Percentiles rank a stretch among this genome's conserved stretches.
Evolutionary conservation across 1,140 invertebrate genomes (phyloP).

Genomic region (Papilio helenus): DNA sequence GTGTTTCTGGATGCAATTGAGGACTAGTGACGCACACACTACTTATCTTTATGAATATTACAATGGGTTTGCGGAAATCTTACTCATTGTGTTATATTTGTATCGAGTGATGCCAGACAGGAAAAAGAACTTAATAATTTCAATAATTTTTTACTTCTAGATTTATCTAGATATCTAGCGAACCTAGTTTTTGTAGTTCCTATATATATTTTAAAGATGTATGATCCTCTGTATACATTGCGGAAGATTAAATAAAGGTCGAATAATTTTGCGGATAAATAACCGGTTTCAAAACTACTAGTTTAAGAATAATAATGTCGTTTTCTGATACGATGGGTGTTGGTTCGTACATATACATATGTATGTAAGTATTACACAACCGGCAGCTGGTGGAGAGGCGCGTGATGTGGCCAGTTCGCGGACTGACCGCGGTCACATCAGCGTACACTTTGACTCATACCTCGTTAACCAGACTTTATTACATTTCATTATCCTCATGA

Average conservation of each 20-base stretch:
- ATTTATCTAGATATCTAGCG: not conserved
- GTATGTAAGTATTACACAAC: slow-evolving; percentile 29
- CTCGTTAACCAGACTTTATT: not conserved
- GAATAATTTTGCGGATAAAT: slow-evolving; percentile 32
- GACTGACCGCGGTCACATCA: not conserved
- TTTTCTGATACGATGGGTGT: not conserved
- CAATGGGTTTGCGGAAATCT: slow-evolving; percentile 30
- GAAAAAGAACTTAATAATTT: not conserved
- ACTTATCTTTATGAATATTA: slow-evolving; percentile 35
- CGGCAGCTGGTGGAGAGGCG: slow-evolving; percentile 4
- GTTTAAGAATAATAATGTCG: slow-evolving; percentile 15
- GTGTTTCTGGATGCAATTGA: slow-evolving; percentile 32
- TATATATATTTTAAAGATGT: not conserved
- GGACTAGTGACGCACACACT: slow-evolving; percentile 22
- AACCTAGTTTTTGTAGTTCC: too few species aligned
- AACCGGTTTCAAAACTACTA: slow-evolving; percentile 21
- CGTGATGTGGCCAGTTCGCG: not conserved
- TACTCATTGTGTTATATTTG: slow-evolving; percentile 15
- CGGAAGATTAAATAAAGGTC: slow-evolving; percentile 36
- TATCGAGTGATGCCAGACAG: slow-evolving; percentile 12
- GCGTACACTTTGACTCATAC: slow-evolving; percentile 1
- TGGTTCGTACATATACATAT: not conserved
- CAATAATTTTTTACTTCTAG: not conserved
- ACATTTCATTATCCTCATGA: not conserved
- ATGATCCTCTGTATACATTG: not conserved